Evolutionary conservation across 2,888 invertebrate genomes (phyloP).

Genomic region (Tetranychus piercei): DNA sequence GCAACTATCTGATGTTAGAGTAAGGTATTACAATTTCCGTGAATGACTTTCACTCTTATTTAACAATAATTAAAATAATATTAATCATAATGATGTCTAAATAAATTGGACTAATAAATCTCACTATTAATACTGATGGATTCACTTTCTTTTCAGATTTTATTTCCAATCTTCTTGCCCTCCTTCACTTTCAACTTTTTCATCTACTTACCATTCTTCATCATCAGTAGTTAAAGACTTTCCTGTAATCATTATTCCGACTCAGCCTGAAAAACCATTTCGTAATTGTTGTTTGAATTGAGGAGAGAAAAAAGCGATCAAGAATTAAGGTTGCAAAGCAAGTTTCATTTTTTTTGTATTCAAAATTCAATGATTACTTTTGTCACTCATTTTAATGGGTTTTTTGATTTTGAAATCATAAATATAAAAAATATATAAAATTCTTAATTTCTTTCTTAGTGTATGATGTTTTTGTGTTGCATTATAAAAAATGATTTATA

Average conservation of each 20-base stretch:
- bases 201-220: background rate
- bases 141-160: too few species aligned
- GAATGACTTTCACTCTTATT: background rate
- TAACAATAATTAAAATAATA: background rate
- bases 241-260: background rate
- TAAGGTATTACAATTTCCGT: background rate
- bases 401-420: background rate
- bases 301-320: background rate
- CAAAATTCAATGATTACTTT: background rate
- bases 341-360: background rate
- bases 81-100: background rate
- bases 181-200: background rate
- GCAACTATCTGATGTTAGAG: background rate
- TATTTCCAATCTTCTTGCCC: background rate
- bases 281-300: background rate
- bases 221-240: background rate
- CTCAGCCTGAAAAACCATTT: too few species aligned
- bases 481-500: background rate
- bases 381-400: background rate
- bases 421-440: background rate
- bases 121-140: too few species aligned
- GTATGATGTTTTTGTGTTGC: background rate
- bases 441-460: background rate
- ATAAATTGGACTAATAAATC: background rate
- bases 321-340: background rate